Base-by-base conservation (phyloP, 1,140 invertebrate genomes). In the Papilio xuthus region DNA sequence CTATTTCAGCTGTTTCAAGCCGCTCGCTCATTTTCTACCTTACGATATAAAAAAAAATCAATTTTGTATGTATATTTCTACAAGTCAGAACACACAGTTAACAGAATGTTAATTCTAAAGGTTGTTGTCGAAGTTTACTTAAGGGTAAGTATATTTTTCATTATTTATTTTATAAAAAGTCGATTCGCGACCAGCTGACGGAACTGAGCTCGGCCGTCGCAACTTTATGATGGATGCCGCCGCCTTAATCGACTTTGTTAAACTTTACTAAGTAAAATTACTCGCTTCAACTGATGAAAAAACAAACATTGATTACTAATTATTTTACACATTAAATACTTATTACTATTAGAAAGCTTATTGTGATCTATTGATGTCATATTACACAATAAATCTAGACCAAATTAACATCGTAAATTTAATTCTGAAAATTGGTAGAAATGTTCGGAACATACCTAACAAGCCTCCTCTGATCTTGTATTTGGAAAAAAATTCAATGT, bases 181-280 rank as follows among this genome's bases (percentile, higher is more conserved):
- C 60, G 10, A 23, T 28, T 28, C 60, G 23, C 60, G 23, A 26
- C 60, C 60, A 63, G 60, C 60, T 63, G 60, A 63, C 60, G 70
- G 41, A 72, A 47, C 42, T 26, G 18, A 72, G 41, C n/a, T 26
- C 12, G 60, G 3, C 70, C 41, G 70, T 72, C 70, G 70, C 42
- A 72, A 72, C 70, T 72, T 72, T 72, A 72, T 72, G 70, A 72
- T 72, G 70, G 70, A 72, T 44, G 41, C 42, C 20, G 41, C n/a
- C 4, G 10, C 20, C 37, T 72, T 72, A 72, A 72, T 72, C 41
- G 70, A 72, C n/a, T 72, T 72, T 42, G 70, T 72, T 72, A 72
- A 72, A 72, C 37, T 72, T 72, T 18, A 18, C 56, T 63, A 47
- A 72, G 70, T 26, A 72, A 72, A 72, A 72, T 72, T 72, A 72